Evolutionary conservation across 2,888 invertebrate species (phyloP).

Genomic region (Isoperla grammatica): DNA sequence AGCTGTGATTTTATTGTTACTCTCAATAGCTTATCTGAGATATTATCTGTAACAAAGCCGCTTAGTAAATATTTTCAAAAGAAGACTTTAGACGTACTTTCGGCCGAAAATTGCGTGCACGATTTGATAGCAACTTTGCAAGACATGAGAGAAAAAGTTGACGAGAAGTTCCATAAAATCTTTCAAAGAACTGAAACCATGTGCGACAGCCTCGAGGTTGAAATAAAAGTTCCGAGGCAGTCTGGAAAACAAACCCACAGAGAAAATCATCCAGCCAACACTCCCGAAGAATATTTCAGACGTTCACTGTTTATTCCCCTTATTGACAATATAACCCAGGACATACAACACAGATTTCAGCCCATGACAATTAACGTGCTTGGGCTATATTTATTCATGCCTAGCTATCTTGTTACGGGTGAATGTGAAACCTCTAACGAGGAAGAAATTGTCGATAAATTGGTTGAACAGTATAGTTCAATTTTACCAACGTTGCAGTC

Average conservation of each 20-base stretch:
- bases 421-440: no score
- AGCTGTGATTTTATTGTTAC: conserved; percentile 2
- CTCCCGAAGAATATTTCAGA: conserved; percentile 6
- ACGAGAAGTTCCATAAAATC: not conserved
- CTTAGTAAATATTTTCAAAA: conserved; percentile 9
- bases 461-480: no score
- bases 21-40: not conserved
- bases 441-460: no score
- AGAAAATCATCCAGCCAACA: conserved; percentile 13
- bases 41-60: conserved; percentile 1
- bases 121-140: not conserved
- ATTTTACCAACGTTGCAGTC: no score
- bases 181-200: not conserved
- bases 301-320: conserved; percentile 8
- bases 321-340: conserved; percentile 10
- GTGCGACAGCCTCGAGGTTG: conserved; percentile 3
- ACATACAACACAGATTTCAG: conserved; percentile 13
- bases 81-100: not conserved
- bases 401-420: no score
- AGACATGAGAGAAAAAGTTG: not conserved
- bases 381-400: no score
- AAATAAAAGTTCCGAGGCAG: conserved; percentile 7
- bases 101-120: not conserved
- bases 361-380: no score
- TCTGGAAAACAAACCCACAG: conserved; percentile 4